phyloP scores from a whole-genome alignment of 2,113 vertebrate species.

The Astatoreochromis straeleni region DNA sequence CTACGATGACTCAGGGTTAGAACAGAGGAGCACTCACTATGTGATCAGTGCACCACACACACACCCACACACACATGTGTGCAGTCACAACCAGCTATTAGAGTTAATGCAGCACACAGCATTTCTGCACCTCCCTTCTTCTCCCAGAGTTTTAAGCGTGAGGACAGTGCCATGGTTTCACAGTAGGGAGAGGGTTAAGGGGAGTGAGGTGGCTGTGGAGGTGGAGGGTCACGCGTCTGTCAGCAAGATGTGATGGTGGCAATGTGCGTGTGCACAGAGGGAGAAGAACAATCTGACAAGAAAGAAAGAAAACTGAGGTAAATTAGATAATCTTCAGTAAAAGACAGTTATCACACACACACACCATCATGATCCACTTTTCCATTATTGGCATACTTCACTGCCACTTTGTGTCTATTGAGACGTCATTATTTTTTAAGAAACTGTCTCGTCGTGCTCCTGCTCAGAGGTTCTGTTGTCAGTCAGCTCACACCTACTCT shows the following conservation, averaged over 20 bases:
- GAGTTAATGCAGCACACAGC: constrained; percentile 10
- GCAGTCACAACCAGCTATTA: background rate
- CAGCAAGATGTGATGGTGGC: constrained; percentile 42
- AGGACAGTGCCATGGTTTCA: constrained; percentile 88
- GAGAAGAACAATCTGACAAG: constrained; percentile 18
- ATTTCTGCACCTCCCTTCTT: constrained; percentile 86
- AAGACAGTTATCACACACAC: background rate
- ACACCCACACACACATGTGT: background rate
- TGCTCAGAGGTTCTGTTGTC: background rate
- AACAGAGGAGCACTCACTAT: background rate
- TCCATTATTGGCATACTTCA: background rate
- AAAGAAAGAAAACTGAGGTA: background rate
- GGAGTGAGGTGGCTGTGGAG: background rate
- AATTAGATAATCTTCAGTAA: background rate
- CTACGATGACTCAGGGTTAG: background rate
- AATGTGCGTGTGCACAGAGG: background rate
- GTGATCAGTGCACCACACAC: background rate
- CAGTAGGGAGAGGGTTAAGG: background rate
- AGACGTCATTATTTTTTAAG: background rate
- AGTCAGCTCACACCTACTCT: background rate
- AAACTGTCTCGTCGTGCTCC: background rate
- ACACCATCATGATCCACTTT: background rate
- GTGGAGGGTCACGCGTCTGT: constrained; percentile 12
- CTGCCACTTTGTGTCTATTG: background rate
- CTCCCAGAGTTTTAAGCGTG: constrained; percentile 94